Evolutionary conservation across 2,888 invertebrate genomes (phyloP), one percentile per base, ranked within the genome.

Genomic region (Eurytoma adleriae): DNA sequence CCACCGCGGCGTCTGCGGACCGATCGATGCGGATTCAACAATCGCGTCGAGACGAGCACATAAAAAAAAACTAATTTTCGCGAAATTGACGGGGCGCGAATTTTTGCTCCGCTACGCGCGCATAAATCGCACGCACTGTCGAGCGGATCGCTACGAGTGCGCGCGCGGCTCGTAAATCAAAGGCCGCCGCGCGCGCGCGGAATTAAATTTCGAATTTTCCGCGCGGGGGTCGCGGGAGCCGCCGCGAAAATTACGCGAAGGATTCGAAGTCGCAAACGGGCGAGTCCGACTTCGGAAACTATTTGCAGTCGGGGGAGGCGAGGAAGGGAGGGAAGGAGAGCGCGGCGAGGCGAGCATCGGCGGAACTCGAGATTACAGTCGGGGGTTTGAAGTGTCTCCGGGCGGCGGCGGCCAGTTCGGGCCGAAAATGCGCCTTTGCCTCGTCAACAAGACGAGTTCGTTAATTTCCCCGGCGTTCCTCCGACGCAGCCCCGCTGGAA

Each of bases 181-280:
- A 68, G 71, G 61, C 7, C 40, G 59, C 30, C 30, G 40, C 16
- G 59, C 24, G 54, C 59, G 73, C 24, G 52, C 79, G 74, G 77
- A 82, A 82, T 82, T 76, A 82, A 82, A 82, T 82, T 79, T 77
- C 70, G 72, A 70, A 79, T 76, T 81, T 78, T 64, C 62, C 62
- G 57, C 40, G 20, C n/a, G 30, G 18, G n/a, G 50, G 18, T n/a
- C n/a, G n/a, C 40, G 40, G 3, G 4, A 4, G 40, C 40, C 4
- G 7, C 67, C 54, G 59, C 30, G 72, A 80, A 80, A 81, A 81
- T 81, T 69, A 70, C 70, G 71, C 66, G 20, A 20, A 76, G 66
- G 76, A 80, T 75, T 71, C 75, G 71, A 76, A 71, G 18, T 80
- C 57, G 10, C 24, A n/a, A 4, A 16, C 20, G 14, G 24, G 57